A percentile compares a stretch with the other conserved stretches of the same genome.
Conservation (phyloP, 2,888 invertebrate genomes). For the Adela reaumurella region DNA sequence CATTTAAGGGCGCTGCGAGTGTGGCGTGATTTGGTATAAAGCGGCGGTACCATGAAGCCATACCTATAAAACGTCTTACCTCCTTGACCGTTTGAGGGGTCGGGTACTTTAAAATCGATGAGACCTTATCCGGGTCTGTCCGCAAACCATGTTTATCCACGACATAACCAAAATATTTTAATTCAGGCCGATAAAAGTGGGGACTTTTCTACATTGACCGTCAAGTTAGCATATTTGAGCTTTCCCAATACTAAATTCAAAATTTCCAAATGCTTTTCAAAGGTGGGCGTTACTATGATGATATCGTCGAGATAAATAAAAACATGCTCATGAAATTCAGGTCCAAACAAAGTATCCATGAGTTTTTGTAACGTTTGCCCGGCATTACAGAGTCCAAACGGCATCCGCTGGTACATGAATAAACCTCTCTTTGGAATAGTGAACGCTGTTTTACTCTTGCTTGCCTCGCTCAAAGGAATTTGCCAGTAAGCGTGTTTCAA, state of each 20-base stretch:
- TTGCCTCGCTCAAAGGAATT: background rate
- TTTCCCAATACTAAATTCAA: background rate
- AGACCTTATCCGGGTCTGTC: constrained; percentile 13
- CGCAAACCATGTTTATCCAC: constrained; percentile 17
- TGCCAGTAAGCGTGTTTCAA: constrained; percentile 5
- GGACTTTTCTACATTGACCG: constrained; percentile 17
- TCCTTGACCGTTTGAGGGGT: constrained; percentile 10
- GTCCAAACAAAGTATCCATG: constrained; percentile 11
- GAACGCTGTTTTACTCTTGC: constrained; percentile 5
- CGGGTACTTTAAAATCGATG: constrained; percentile 10
- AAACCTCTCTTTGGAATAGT: constrained; percentile 2
- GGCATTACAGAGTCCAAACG: constrained; percentile 10
- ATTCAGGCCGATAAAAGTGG: constrained; percentile 12
- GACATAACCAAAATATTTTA: constrained; percentile 21
- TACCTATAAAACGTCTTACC: constrained; percentile 10
- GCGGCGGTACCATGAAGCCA: constrained; percentile 9
- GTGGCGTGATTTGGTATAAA: no score
- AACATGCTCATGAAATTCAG: constrained; percentile 12
- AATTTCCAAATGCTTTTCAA: constrained; percentile 10
- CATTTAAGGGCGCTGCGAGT: no score
- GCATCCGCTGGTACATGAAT: constrained; percentile 3
- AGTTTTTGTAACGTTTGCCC: constrained; percentile 9
- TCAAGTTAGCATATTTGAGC: constrained; percentile 5
- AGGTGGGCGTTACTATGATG: constrained; percentile 8
- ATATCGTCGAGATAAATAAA: constrained; percentile 15